phyloP scores from a whole-genome alignment of 2,797 vertebrate genomes.

The Eutrigla gurnardus region DNA sequence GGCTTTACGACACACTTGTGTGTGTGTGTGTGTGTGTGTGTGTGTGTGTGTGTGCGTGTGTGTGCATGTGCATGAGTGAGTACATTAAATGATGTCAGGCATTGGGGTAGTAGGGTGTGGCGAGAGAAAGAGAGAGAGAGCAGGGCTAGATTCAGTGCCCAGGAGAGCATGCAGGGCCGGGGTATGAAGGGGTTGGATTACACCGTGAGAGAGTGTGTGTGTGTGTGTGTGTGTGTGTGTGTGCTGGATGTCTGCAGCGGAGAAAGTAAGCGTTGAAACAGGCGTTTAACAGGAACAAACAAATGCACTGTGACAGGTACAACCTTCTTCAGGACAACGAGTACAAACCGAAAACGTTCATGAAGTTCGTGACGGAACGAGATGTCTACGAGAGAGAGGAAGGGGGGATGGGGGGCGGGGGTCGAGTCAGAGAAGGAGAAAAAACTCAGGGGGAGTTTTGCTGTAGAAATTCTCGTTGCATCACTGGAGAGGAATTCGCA shows the following conservation, averaged over 20 bases:
- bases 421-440: slow-evolving; percentile 13
- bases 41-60: slow-evolving; percentile 21
- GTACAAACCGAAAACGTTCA: slow-evolving; percentile 44
- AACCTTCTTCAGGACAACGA: slow-evolving; percentile 2
- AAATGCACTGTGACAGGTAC: slow-evolving; percentile 35
- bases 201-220: slow-evolving; percentile 56
- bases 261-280: slow-evolving; percentile 31
- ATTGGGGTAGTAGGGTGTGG: slow-evolving; percentile 75
- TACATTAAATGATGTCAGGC: slow-evolving; percentile 79
- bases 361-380: slow-evolving; percentile 48
- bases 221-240: slow-evolving; percentile 38
- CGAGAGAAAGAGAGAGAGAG: slow-evolving; percentile 28
- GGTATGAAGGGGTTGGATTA: slow-evolving; percentile 75
- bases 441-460: slow-evolving; percentile 24
- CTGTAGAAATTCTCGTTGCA: slow-evolving; percentile 73
- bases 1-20: slow-evolving; percentile 62
- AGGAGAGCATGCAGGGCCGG: slow-evolving; percentile 62
- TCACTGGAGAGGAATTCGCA: slow-evolving; percentile 78
- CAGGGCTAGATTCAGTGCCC: slow-evolving; percentile 63
- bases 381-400: slow-evolving; percentile 29
- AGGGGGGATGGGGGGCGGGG: slow-evolving; percentile 37
- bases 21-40: slow-evolving; percentile 21
- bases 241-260: slow-evolving; percentile 53
- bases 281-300: slow-evolving; percentile 20
- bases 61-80: slow-evolving; percentile 50